Conservation (phyloP, 2,888 invertebrate species). For the Eristalis pertinax region DNA sequence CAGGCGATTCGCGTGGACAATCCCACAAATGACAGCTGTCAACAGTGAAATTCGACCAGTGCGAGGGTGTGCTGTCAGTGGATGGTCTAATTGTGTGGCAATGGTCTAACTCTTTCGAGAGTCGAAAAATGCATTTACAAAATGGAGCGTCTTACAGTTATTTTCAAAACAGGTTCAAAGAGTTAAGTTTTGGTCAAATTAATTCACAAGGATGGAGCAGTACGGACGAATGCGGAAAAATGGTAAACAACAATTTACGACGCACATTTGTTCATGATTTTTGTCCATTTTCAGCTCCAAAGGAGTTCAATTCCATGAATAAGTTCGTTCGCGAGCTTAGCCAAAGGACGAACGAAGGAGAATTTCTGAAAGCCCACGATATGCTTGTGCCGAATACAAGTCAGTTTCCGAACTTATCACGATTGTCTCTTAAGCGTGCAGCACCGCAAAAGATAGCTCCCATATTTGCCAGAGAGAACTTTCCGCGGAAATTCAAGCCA, state of each 20-base stretch:
- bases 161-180: neutral
- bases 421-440: slow-evolving; percentile 38
- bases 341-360: slow-evolving; percentile 25
- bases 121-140: slow-evolving; percentile 2
- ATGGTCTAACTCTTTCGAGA: slow-evolving; percentile 22
- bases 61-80: slow-evolving; percentile 26
- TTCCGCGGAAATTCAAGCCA: slow-evolving; percentile 18
- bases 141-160: neutral
- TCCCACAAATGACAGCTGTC: slow-evolving; percentile 3
- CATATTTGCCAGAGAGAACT: slow-evolving; percentile 54
- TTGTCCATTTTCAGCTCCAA: slow-evolving; percentile 25
- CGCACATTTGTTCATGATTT: neutral
- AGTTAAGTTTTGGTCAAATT: slow-evolving; percentile 18
- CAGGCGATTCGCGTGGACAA: neutral
- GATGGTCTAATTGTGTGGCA: neutral
- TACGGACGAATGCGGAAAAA: slow-evolving; percentile 74
- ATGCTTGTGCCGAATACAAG: slow-evolving; percentile 15
- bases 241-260: slow-evolving; percentile 66
- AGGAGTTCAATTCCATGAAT: slow-evolving; percentile 46
- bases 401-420: slow-evolving; percentile 37
- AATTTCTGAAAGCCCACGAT: slow-evolving; percentile 27
- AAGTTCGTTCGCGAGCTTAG: slow-evolving; percentile 45
- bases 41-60: neutral
- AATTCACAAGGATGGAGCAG: slow-evolving; percentile 36
- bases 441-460: slow-evolving; percentile 47